Evolutionary conservation across 1,140 invertebrate species (phyloP), one percentile per base, ranked within the genome.

Genomic region (Akabosia matsudoensis): DNA sequence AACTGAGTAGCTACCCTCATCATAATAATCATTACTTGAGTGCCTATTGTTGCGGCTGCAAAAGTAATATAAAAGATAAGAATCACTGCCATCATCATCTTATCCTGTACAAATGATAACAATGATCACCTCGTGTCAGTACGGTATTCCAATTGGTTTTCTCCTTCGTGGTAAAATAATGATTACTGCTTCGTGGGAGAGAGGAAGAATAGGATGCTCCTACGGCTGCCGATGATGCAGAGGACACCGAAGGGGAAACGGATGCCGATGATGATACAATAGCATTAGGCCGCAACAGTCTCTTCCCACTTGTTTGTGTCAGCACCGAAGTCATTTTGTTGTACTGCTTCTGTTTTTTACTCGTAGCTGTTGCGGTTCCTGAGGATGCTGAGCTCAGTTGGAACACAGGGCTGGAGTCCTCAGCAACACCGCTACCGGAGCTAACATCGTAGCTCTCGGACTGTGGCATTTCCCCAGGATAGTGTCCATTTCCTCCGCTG

Each of bases 131-230:
- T 72, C 70, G 70, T 72, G 70, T 7, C 70, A 72, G 37, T 34
- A 72, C 37, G 70, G 70, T 45, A 72, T 72, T 72, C 70, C 70
- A 72, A 72, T 72, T 72, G 61, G 61, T 67, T 67, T 67, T 67
- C 61, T 67, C 61, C 61, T 67, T 67, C 31, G 61, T 30, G 61
- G 31, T 67, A 67, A 67, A 16, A 67, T 67, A 67, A 67, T 67
- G 61, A 31, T 31, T 67, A 30, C 61, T 67, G 22, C 61, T 67
- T 67, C 61, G 61, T 67, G 61, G 24, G 61, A 30, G 61, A 67
- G 61, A 67, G 13, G 61, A 67, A 30, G 61, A 22, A 30, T 14
- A 67, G 1, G 28, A 24, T 45, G 37, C 37, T 45, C 7, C 37
- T 22, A 22, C 14, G 54, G 54, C 14, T 22, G 37, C 7, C 37